Conservation (phyloP, 2,113 vertebrate genomes). For the Dasypus novemcinctus region DNA sequence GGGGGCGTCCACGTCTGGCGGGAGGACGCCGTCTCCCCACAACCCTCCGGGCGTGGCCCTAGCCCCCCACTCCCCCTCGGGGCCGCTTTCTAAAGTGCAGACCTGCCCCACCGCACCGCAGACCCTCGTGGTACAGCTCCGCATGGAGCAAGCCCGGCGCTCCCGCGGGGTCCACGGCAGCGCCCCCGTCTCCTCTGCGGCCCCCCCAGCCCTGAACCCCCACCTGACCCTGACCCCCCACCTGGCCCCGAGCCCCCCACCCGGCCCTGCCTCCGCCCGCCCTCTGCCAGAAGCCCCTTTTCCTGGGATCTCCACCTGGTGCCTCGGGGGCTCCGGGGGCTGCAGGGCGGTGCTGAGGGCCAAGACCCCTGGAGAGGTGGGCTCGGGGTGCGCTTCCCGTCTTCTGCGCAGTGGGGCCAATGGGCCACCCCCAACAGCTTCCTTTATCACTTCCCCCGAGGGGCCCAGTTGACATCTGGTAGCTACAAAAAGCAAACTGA, state of each 20-base stretch:
- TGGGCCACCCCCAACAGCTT: background rate
- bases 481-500: background rate
- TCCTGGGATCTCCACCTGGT: background rate
- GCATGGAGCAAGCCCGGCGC: no score
- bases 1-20: no score
- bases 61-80: background rate
- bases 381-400: background rate
- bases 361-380: background rate
- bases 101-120: background rate
- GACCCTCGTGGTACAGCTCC: no score
- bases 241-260: no score
- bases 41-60: background rate
- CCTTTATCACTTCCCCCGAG: background rate
- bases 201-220: no score
- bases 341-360: no score
- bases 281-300: background rate
- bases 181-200: no score
- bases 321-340: background rate
- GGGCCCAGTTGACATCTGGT: background rate
- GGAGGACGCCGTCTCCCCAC: no score
- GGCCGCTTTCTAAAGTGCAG: background rate
- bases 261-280: background rate
- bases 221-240: no score
- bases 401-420: background rate
- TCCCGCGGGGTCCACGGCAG: no score